phyloP scores from a whole-genome alignment of 2,888 invertebrate genomes.

The Spodoptera picta region DNA sequence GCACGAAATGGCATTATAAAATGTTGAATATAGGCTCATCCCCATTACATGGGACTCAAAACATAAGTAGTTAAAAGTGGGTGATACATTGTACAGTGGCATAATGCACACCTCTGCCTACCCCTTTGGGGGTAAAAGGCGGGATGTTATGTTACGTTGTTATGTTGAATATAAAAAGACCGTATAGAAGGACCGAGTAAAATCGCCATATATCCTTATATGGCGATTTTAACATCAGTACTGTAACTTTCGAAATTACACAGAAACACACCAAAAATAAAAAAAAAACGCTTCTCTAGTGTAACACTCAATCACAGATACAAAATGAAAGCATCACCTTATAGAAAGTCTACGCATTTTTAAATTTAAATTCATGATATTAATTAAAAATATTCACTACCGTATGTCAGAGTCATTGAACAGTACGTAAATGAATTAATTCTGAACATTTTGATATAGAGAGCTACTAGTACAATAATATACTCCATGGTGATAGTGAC shows the following conservation, averaged over 20 bases:
- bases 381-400: slow-evolving; percentile 33
- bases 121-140: too few relatives aligned
- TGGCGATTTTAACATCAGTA: too few relatives aligned
- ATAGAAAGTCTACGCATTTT: slow-evolving; percentile 54
- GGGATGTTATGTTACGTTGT: too few relatives aligned
- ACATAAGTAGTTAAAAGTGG: too few relatives aligned
- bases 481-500: slow-evolving; percentile 25
- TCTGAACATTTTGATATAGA: slow-evolving; percentile 21
- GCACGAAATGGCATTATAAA: too few relatives aligned
- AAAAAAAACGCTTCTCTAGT: slow-evolving; percentile 9
- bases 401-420: slow-evolving; percentile 30
- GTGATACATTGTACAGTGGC: too few relatives aligned
- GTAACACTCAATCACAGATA: slow-evolving; percentile 16
- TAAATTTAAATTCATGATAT: slow-evolving; percentile 54
- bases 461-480: slow-evolving; percentile 23
- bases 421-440: slow-evolving; percentile 36
- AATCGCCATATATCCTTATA: too few relatives aligned
- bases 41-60: too few relatives aligned
- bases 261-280: slow-evolving; percentile 5
- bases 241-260: neutral
- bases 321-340: slow-evolving; percentile 47
- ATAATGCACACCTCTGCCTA: too few relatives aligned
- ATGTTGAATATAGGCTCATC: too few relatives aligned
- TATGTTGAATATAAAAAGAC: too few relatives aligned
- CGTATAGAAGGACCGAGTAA: too few relatives aligned